phyloP scores from a whole-genome alignment of 2,888 invertebrate species.

The Quadroppia sp. region DNA sequence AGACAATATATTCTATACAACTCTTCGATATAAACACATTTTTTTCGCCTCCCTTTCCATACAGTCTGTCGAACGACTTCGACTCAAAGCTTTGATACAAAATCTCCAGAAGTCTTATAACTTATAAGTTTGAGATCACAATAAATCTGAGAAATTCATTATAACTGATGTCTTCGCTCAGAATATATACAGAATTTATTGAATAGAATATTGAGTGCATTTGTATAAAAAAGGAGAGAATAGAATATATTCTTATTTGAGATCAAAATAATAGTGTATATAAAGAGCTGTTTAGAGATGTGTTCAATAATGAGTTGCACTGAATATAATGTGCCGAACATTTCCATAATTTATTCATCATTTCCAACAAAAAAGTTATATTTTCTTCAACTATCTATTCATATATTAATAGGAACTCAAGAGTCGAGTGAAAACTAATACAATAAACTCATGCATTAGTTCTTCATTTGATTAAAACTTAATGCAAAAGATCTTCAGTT shows the following conservation, averaged over 20 bases:
- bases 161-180: not conserved
- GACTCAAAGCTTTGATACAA: too few species aligned
- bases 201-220: not conserved
- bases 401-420: not conserved
- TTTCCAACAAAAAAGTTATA: not conserved
- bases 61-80: too few species aligned
- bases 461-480: not conserved
- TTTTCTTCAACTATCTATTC: not conserved
- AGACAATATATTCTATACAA: not conserved
- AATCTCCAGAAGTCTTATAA: not conserved
- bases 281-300: not conserved
- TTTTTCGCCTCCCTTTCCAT: not conserved
- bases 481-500: not conserved
- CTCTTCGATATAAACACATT: not conserved
- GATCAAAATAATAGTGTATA: not conserved
- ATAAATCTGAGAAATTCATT: not conserved
- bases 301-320: not conserved
- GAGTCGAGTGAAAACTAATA: not conserved
- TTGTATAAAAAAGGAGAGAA: not conserved
- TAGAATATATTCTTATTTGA: not conserved
- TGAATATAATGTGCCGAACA: not conserved
- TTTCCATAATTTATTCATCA: slow-evolving; percentile 20
- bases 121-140: too few species aligned
- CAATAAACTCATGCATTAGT: not conserved
- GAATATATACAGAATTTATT: not conserved